Conservation (phyloP, 2,113 vertebrate genomes). For the Leptodactylus fuscus region DNA sequence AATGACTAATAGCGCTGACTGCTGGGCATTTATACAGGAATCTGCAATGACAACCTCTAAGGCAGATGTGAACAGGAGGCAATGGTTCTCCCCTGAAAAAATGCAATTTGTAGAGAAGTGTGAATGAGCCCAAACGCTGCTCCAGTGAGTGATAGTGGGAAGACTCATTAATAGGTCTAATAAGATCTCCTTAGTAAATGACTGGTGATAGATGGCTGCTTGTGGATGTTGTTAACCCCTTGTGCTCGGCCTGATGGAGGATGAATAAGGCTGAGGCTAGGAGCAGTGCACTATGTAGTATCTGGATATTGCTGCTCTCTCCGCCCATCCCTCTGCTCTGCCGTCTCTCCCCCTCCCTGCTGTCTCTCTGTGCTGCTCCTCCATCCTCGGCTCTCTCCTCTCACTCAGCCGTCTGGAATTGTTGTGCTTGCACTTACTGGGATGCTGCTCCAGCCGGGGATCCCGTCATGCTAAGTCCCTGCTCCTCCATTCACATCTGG, state of each 20-base stretch:
- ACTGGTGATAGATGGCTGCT: too few species aligned
- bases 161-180: too few species aligned
- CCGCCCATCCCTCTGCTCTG: constrained; percentile 56
- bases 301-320: constrained; percentile 58
- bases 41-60: too few species aligned
- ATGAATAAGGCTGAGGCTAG: too few species aligned
- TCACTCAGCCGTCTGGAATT: constrained; percentile 59
- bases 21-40: too few species aligned
- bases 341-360: constrained; percentile 28
- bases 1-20: too few species aligned
- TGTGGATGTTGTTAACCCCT: too few species aligned
- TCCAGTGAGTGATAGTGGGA: background rate
- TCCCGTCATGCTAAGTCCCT: constrained; percentile 66
- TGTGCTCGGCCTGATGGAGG: too few species aligned
- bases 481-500: constrained; percentile 7
- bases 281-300: too few species aligned
- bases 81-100: too few species aligned
- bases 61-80: too few species aligned
- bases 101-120: background rate
- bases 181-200: too few species aligned
- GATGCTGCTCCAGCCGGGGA: constrained; percentile 54
- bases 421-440: constrained; percentile 48
- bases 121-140: background rate
- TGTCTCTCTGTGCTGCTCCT: constrained; percentile 38
- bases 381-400: constrained; percentile 41